These are phyloP conservation scores for Hymenochirus boettgeri DNA, from an alignment of 2,113 vertebrate genomes.

Conservation along the genomic window DNA sequence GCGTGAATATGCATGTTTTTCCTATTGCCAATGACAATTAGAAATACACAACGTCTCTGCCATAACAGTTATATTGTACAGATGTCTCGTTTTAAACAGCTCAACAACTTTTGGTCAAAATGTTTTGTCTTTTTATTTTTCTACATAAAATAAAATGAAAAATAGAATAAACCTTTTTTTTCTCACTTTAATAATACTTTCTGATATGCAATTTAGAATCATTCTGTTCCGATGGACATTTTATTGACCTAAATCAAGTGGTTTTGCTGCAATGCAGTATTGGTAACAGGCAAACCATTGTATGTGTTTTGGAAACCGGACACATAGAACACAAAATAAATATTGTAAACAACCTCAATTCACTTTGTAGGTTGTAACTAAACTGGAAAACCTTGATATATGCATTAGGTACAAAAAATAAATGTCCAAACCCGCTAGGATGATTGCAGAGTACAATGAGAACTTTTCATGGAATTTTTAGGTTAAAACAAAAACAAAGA, in stretches of 20 bases:
- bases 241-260: background rate
- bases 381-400: no score
- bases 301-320: no score
- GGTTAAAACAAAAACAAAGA: no score
- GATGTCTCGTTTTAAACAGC: background rate
- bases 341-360: no score
- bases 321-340: no score
- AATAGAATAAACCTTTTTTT: no score
- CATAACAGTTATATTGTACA: conserved; percentile 1
- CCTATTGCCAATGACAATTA: conserved; percentile 12
- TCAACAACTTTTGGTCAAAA: background rate
- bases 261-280: background rate
- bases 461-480: no score
- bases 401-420: no score
- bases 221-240: background rate
- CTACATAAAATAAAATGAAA: background rate
- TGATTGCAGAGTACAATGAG: no score
- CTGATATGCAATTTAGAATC: background rate
- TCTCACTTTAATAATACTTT: background rate
- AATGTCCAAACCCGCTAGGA: no score
- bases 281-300: no score
- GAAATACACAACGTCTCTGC: conserved; percentile 9
- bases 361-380: no score
- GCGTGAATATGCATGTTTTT: background rate
- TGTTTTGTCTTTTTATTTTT: background rate